A percentile compares a stretch with the other conserved stretches of the same genome.
Conservation (phyloP, 2,113 vertebrate species). For the Calypte anna region DNA sequence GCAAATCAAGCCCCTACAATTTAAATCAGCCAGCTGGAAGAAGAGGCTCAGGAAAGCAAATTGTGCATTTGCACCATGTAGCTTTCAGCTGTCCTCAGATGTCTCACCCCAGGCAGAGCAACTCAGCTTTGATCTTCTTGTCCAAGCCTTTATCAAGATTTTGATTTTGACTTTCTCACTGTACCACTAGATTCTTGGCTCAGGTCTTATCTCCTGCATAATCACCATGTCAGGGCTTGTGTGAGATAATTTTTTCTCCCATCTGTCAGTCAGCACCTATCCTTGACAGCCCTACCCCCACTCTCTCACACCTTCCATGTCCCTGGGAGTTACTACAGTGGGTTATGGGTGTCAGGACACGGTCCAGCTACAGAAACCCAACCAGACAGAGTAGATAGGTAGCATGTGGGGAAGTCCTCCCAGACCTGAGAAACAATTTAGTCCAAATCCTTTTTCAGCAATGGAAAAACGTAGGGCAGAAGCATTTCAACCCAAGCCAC, state of each 20-base stretch:
- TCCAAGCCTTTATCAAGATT: not conserved
- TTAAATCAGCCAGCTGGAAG: not conserved
- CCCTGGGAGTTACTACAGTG: not conserved
- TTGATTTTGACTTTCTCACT: not conserved
- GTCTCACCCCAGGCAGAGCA: not conserved
- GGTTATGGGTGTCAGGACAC: not conserved
- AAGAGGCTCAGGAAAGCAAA: not conserved
- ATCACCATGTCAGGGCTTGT: fast-evolving
- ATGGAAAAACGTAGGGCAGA: not conserved
- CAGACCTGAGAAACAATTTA: not conserved
- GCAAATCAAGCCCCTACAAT: not conserved
- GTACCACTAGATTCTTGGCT: not conserved
- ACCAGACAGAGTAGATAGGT: not conserved
- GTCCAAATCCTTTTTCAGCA: not conserved
- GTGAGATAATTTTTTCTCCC: not conserved
- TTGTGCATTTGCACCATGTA: not conserved
- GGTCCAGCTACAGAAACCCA: not conserved
- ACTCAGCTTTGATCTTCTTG: not conserved
- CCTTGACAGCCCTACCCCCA: not conserved
- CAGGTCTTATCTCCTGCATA: not conserved
- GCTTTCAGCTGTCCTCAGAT: not conserved
- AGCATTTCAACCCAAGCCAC: not conserved
- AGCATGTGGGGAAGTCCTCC: not conserved
- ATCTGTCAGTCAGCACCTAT: not conserved
- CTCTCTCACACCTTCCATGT: not conserved